Evolutionary conservation across 2,797 vertebrate genomes (phyloP), one percentile per base, ranked within the genome.

Genomic region (Adelosebastes latens): DNA sequence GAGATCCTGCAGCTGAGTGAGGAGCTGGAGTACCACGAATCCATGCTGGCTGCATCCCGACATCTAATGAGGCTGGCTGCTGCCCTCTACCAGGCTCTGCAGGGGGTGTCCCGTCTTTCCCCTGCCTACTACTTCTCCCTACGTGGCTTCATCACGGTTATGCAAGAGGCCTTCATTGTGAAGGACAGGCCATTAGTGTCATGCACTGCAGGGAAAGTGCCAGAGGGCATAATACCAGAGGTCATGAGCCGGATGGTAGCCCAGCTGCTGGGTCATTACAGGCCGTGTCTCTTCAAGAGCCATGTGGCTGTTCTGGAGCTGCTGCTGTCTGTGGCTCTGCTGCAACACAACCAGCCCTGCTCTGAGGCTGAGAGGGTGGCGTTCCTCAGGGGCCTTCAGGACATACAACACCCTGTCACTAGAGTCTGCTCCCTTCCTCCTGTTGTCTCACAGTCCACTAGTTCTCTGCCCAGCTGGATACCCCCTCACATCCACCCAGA

Each of bases 71-170:
- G 22, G 52, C 86, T 96, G 25, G 94, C 93, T 7, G 87, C 90
- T 3, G 69, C 85, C 42, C 79, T 97, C 18, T 93, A 96, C 79
- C 90, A 82, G 64, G 91, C 92, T 22, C 90, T 97, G 62, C 95
- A 94, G 92, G 90, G 95, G 13, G 86, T 97, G 56, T 93, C 93
- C 56, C 89, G 71, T 12, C 94, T 97, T 31, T 95, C 95, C 11
- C 93, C 96, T 0, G 77, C 91, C 52, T 97, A 97, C 90, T 86
- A 52, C 85, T 96, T 97, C 79, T 88, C 94, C 18, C 73, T 95
- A 3, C 78, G 65, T 4, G 39, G 62, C 1, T 97, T 96, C 84
- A 70, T 96, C 22, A 8, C 36, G 25, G 83, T 80, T 6, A 86
- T 95, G 58, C 90, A 67, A 25, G 73, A 75, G 24, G 91, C 91